phyloP scores from a whole-genome alignment of 2,113 vertebrate genomes.

The Ameiurus melas region DNA sequence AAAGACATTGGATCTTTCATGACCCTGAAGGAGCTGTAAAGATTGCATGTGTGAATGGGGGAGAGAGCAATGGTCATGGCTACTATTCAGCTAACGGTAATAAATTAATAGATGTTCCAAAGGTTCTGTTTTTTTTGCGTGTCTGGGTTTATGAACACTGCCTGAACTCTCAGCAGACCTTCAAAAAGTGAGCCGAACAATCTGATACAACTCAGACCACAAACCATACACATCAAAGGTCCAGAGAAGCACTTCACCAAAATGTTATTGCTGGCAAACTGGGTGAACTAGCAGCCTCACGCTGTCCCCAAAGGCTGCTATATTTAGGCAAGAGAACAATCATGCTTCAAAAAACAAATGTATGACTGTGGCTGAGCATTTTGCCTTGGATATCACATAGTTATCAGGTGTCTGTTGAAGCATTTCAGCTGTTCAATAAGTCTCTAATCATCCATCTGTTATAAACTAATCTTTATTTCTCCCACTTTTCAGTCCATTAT shows the following conservation, averaged over 20 bases:
- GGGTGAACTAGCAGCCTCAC: slow-evolving; percentile 26
- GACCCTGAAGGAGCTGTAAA: slow-evolving; percentile 58
- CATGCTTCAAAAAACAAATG: slow-evolving; percentile 17
- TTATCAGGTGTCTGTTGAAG: slow-evolving; percentile 47
- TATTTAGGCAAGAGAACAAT: slow-evolving; percentile 43
- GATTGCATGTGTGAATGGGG: slow-evolving; percentile 41
- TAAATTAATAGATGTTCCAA: slow-evolving; percentile 63
- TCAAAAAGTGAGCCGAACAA: slow-evolving; percentile 55
- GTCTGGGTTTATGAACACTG: slow-evolving; percentile 53
- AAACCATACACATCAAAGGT: slow-evolving; percentile 46
- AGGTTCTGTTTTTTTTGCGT: slow-evolving; percentile 50
- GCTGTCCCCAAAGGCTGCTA: slow-evolving; percentile 41
- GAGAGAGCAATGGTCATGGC: slow-evolving; percentile 54
- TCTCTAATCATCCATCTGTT: slow-evolving; percentile 32
- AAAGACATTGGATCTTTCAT: slow-evolving; percentile 48
- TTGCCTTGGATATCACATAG: slow-evolving; percentile 38
- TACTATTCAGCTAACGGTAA: slow-evolving; percentile 61
- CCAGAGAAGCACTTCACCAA: slow-evolving; percentile 35
- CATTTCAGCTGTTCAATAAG: slow-evolving; percentile 42
- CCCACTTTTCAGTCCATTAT: slow-evolving; percentile 8
- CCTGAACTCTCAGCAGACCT: slow-evolving; percentile 48
- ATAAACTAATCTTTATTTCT: slow-evolving; percentile 37
- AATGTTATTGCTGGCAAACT: slow-evolving; percentile 49
- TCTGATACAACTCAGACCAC: slow-evolving; percentile 52
- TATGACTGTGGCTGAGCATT: slow-evolving; percentile 41